Evolutionary conservation across 2,888 invertebrate genomes (phyloP).

Genomic region (Stratiomys singularior): DNA sequence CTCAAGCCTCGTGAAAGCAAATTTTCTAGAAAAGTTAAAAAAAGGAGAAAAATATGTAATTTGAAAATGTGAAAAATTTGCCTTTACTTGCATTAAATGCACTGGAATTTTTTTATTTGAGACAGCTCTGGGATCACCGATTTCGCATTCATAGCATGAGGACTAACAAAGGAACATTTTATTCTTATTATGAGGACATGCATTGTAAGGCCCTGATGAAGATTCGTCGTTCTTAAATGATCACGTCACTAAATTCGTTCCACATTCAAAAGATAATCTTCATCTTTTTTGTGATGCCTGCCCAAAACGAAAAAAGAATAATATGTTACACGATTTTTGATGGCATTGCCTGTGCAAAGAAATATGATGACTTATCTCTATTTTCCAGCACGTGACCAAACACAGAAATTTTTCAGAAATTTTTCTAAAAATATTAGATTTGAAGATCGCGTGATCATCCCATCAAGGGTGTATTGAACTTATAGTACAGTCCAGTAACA

Average conservation of each 20-base stretch:
- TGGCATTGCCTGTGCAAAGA: conserved; percentile 6
- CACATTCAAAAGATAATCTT: conserved; percentile 6
- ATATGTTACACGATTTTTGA: conserved; percentile 34
- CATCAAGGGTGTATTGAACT: too few relatives aligned
- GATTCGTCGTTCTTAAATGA: conserved; percentile 41
- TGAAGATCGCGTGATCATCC: too few relatives aligned
- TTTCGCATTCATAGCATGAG: conserved; percentile 52
- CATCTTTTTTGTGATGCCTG: conserved; percentile 41
- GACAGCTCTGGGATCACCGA: conserved; percentile 53
- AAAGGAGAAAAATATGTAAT: conserved; percentile 48
- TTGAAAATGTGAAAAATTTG: conserved; percentile 54
- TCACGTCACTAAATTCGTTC: conserved; percentile 13
- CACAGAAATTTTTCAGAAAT: too few relatives aligned
- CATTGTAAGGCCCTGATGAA: conserved; percentile 44
- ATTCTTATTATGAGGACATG: conserved; percentile 39
- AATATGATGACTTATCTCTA: conserved; percentile 41
- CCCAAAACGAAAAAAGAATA: conserved; percentile 37
- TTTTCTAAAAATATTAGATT: too few relatives aligned
- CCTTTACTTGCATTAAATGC: too few relatives aligned
- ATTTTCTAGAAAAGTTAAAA: conserved; percentile 50
- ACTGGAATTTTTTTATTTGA: conserved; percentile 56
- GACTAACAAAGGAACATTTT: conserved; percentile 42
- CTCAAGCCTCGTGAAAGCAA: conserved; percentile 40
- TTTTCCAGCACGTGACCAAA: too few relatives aligned
- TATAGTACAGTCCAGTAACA: too few relatives aligned